Conservation (phyloP, 2,797 vertebrate species). For the Carapus acus region DNA sequence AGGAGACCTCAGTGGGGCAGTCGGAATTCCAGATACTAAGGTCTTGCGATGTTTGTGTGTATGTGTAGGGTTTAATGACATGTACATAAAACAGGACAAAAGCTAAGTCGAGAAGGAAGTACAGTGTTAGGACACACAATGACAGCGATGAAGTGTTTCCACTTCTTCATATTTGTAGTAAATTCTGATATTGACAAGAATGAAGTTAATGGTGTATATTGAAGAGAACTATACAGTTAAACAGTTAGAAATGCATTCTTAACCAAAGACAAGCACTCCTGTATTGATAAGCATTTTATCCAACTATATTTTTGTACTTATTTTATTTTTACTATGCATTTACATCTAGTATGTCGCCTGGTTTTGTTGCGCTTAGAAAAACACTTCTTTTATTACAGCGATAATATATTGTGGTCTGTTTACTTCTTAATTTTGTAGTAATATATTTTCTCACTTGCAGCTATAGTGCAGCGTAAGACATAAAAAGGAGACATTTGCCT, state of each 20-base stretch:
- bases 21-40: constrained; percentile 6
- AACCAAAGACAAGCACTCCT: constrained; percentile 72
- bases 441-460: constrained; percentile 81
- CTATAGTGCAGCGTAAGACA: constrained; percentile 64
- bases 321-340: constrained; percentile 61
- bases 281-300: constrained; percentile 67
- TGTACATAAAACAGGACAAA: constrained; percentile 36
- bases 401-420: constrained; percentile 76
- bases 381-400: constrained; percentile 65
- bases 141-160: constrained; percentile 9
- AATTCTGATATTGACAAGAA: background rate
- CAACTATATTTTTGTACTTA: constrained; percentile 72
- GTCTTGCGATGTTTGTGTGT: constrained; percentile 36
- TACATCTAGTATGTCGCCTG: constrained; percentile 48
- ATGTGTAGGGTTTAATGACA: constrained; percentile 23
- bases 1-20: no score
- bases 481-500: constrained; percentile 60
- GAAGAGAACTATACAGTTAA: constrained; percentile 8
- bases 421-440: constrained; percentile 75
- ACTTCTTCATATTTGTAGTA: constrained; percentile 3
- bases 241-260: constrained; percentile 41
- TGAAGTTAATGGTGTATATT: constrained; percentile 3
- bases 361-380: constrained; percentile 54
- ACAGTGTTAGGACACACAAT: constrained; percentile 15
- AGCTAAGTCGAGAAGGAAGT: constrained; percentile 19